These are phyloP conservation scores for Mantis religiosa DNA, from an alignment of 2,888 invertebrate genomes.

Conservation along the genomic window DNA sequence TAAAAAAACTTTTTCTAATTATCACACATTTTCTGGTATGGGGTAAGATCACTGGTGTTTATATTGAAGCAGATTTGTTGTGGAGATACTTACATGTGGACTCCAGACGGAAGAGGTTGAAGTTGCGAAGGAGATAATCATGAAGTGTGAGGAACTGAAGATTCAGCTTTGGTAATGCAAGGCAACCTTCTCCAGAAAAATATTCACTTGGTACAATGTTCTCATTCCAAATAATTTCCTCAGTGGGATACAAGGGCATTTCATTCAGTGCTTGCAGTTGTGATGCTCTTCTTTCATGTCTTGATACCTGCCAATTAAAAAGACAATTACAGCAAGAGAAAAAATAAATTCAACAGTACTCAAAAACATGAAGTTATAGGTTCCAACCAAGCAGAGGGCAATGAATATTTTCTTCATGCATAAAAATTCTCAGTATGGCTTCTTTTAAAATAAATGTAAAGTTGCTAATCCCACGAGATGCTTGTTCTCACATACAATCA, in stretches of 20 bases:
- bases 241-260: conserved; percentile 98
- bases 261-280: conserved; percentile 93
- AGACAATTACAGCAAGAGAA: conserved; percentile 38
- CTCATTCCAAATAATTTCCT: conserved; percentile 98
- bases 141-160: conserved; percentile 96
- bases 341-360: not conserved
- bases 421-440: not conserved
- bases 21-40: too few species aligned
- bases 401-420: not conserved
- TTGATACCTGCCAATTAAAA: conserved; percentile 56
- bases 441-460: too few species aligned
- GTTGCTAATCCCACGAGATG: too few species aligned
- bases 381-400: too few species aligned
- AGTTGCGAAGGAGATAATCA: conserved; percentile 95
- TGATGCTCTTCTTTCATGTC: conserved; percentile 84
- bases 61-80: too few species aligned
- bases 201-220: conserved; percentile 97
- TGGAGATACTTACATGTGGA: conserved; percentile 76
- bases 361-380: not conserved
- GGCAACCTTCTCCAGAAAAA: conserved; percentile 90
- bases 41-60: too few species aligned
- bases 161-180: conserved; percentile 95
- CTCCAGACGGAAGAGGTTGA: conserved; percentile 94
- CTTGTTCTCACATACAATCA: too few species aligned
- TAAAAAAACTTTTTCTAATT: too few species aligned